phyloP scores from a whole-genome alignment of 2,888 invertebrate genomes.

The Epinotia ramella region DNA sequence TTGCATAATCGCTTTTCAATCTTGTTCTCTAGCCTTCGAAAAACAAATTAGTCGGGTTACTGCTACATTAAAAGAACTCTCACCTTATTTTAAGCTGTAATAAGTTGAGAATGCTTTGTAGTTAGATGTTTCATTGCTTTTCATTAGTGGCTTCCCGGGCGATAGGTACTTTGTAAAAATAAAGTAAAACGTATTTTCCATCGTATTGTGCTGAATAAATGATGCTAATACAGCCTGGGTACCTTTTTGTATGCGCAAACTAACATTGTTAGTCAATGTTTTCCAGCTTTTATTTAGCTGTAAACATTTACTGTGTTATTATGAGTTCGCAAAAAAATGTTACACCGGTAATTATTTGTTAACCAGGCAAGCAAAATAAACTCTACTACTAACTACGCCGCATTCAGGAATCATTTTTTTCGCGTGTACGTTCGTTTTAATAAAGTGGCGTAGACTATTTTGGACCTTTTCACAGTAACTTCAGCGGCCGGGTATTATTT shows the following conservation, averaged over 20 bases:
- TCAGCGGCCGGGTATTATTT: background rate
- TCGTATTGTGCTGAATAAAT: constrained; percentile 25
- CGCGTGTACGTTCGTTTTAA: no score
- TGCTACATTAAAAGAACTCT: background rate
- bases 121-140: constrained; percentile 23
- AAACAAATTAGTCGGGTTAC: constrained; percentile 33
- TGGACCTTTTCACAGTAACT: no score
- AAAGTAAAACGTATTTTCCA: constrained; percentile 9
- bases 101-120: background rate
- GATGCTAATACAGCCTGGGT: constrained; percentile 1
- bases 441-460: no score
- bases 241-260: background rate
- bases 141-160: constrained; percentile 27
- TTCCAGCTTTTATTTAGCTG: background rate
- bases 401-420: background rate
- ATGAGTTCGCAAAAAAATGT: background rate
- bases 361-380: background rate
- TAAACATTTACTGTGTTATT: background rate
- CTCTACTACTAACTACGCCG: background rate
- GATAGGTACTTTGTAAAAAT: constrained; percentile 22
- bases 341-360: background rate
- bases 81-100: background rate
- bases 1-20: constrained; percentile 42
- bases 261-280: background rate
- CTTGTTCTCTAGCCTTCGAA: constrained; percentile 22